Evolutionary conservation across 1,140 invertebrate species (phyloP), one percentile per base, ranked within the genome.

Genomic region (Musca domestica): DNA sequence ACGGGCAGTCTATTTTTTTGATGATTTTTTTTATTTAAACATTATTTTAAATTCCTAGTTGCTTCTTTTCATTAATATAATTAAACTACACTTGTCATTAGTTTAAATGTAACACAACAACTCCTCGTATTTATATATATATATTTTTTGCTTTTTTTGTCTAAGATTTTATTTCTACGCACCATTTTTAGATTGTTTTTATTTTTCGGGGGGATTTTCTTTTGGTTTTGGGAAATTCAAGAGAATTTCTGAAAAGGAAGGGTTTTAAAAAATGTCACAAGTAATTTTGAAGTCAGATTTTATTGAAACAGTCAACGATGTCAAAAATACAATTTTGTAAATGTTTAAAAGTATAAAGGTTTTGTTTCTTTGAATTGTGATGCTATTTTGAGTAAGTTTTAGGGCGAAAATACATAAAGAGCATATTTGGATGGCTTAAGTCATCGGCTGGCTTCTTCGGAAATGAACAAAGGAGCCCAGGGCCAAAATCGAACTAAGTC

Each of bases 1-100:
- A 61, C 56, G 56, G 56, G 56, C 56, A 61, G 56, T 61, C 56
- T 61, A 61, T 61, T 61, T 61, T n/a, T 61, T 61, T 61, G 56
- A 61, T 61, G 56, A 61, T 61, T 34, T 34, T 5, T 61, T 61
- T 61, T 49, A 49, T 46, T 51, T 51, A 20, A 51, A 20, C 20
- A 51, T 22, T 51, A 51, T 51, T 20, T 19, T 23, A 54, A 61
- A 61, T 61, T 61, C 56, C 56, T 61, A 61, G 56, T 61, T 61
- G 56, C 27, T 61, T 61, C 30, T 19, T 61, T 61, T 41, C 34
- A 41, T 41, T 41, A 41, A 41, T 41, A 17, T 25, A 61, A 41
- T 61, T 61, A 61, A 61, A 61, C 56, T 61, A 61, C 56, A 19
- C 34, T 34, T 61, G 27, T 56, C 34, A 41, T 56, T 56, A 56